Evolutionary conservation across 1,140 invertebrate species (phyloP), one percentile per base, ranked within the genome.

Genomic region (Psix sp.): DNA sequence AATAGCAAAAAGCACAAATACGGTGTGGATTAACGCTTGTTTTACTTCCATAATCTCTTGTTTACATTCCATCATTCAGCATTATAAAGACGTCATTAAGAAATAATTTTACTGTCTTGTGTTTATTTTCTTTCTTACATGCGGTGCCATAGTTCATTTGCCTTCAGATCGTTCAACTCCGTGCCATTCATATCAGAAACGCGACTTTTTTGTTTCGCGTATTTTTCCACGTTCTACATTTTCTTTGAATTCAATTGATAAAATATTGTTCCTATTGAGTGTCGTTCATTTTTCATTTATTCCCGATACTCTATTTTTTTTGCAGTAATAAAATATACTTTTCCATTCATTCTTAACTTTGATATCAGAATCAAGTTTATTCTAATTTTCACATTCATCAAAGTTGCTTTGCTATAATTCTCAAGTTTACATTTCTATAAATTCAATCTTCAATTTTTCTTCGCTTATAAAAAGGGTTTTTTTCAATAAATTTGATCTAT

Each of bases 121-220:
- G 21, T 43, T 74, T 67, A 63, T 68, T 65, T 75, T 71, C 66
- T 75, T 60, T 66, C 71, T 75, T 38, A 36, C 26, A 13, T 65
- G n/a, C n/a, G n/a, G 60, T 56, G 65, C 45, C 73, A 71, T 62
- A 75, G 66, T 71, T 71, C 66, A 75, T 35, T 75, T 66, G 73
- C 65, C 54, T 54, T 43, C 52, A 33, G 65, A 75, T 75, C 73
- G 24, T 75, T 75, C 73, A 75, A 75, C 73, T 70, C 63, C 14
- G 26, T 31, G 56, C 35, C 71, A 74, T 60, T 75, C 72, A 60
- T 75, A 75, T 75, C 73, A 59, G 42, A 9, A 54, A 36, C 33
- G 4, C 20, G 31, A 36, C 15, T 65, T 67, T 13, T 60, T 68
- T 46, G 33, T 57, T 43, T 48, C 21, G 5, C 35, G 42, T 56